Base-by-base conservation (phyloP, 2,888 invertebrate species). In the Cetonia aurata region DNA sequence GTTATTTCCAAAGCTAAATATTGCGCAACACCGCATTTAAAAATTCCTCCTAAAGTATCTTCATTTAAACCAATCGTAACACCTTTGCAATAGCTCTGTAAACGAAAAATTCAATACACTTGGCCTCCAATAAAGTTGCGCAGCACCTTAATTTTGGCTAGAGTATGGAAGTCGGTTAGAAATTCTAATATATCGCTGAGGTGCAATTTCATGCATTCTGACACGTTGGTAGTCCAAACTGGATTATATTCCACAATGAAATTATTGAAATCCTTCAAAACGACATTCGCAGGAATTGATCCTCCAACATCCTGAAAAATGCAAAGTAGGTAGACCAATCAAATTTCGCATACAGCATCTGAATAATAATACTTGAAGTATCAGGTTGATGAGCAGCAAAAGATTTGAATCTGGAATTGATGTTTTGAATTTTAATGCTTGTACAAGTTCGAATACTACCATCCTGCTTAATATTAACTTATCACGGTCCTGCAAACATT, bases 21-120 rank as follows among this genome's bases (percentile, higher is more conserved):
- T 83, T 96, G 95, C 0, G 98, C 96, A 55, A 99, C 91, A 25
- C 96, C 97, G 50, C 98, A 96, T 85, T 99, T 99, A 67, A 99
- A 89, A 60, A 96, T 94, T 0, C 98, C 98, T 0, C 99, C 99
- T 31, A 99, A 86, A 0, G 98, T 98, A 83, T 99, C 98, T 84
- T 98, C 98, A 83, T 97, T 96, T 71, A 96, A 85, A 70, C 95
- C 87, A 73, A 89, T 86, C 25, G 85, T 83, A 66, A 86, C 85
- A 3, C 91, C 92, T 83, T 92, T 93, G 79, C 88, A 89, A 79
- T 91, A 92, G 78, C 90, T 92, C 91, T 92, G 76, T 31, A 37
- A 31, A 57, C 1, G 13, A 33, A 37, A 37, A 37, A 9, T 41
- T 66, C 15, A 46, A n/a, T 41, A 62, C 8, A 44, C 25, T 9